Evolutionary conservation across 2,888 invertebrate species (phyloP).

Genomic region (Amphipoea oculea): DNA sequence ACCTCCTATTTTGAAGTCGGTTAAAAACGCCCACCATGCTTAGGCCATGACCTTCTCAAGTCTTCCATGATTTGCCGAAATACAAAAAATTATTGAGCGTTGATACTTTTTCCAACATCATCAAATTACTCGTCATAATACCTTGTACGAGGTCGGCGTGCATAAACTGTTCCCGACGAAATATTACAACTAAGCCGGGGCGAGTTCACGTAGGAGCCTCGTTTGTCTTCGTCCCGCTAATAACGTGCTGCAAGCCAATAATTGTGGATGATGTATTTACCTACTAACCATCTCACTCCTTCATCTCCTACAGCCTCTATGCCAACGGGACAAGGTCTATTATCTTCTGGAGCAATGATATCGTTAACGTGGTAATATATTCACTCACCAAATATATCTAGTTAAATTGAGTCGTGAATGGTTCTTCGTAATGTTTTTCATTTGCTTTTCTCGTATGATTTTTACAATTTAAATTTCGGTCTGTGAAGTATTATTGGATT

Average conservation of each 20-base stretch:
- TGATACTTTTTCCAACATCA: constrained; percentile 35
- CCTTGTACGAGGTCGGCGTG: constrained; percentile 32
- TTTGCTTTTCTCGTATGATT: constrained; percentile 52
- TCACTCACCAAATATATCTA: constrained; percentile 61
- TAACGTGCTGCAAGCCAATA: constrained; percentile 68
- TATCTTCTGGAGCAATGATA: constrained; percentile 5
- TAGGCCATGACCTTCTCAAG: background rate
- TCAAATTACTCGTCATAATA: constrained; percentile 52
- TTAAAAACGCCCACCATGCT: background rate
- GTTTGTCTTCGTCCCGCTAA: constrained; percentile 74
- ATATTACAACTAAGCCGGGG: constrained; percentile 55
- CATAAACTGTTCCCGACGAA: constrained; percentile 52
- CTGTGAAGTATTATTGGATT: constrained; percentile 30
- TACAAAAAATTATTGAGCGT: background rate
- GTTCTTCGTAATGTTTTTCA: constrained; percentile 54
- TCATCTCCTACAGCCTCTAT: constrained; percentile 11
- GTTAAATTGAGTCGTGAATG: constrained; percentile 59
- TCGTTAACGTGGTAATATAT: constrained; percentile 46
- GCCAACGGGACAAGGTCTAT: constrained; percentile 19
- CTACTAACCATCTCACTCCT: constrained; percentile 18
- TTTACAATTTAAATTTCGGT: constrained; percentile 59
- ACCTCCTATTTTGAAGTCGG: no score
- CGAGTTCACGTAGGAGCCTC: constrained; percentile 67
- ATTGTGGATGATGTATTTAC: constrained; percentile 72
- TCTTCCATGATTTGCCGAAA: background rate